Evolutionary conservation across 2,888 invertebrate species (phyloP).

Genomic region (Agonum fuliginosum): DNA sequence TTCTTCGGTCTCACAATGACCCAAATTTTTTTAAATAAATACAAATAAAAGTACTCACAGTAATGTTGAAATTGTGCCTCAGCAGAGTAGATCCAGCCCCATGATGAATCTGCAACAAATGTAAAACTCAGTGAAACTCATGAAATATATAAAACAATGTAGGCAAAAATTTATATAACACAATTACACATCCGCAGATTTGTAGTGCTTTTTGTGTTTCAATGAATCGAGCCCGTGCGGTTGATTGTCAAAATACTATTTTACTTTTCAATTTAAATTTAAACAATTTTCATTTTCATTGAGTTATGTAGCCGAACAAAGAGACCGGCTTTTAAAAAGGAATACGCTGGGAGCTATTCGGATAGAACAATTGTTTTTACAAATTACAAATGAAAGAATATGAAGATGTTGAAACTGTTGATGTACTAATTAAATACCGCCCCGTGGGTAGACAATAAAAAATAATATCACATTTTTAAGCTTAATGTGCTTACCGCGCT

Average conservation of each 20-base stretch:
- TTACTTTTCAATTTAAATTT: slow-evolving; percentile 18
- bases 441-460: slow-evolving; percentile 46
- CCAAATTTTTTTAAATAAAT: no score
- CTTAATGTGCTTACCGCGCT: slow-evolving; percentile 1
- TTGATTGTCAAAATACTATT: slow-evolving; percentile 14
- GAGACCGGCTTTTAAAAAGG: slow-evolving; percentile 23
- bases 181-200: neutral
- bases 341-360: slow-evolving; percentile 34
- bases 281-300: slow-evolving; percentile 7
- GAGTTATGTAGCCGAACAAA: slow-evolving; percentile 16
- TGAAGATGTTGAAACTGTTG: slow-evolving; percentile 45
- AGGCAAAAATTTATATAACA: slow-evolving; percentile 21
- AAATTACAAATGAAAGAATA: slow-evolving; percentile 49
- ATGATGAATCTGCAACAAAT: slow-evolving; percentile 29
- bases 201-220: slow-evolving; percentile 18
- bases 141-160: slow-evolving; percentile 14
- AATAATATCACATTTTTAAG: slow-evolving; percentile 39
- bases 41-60: neutral
- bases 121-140: neutral
- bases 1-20: no score
- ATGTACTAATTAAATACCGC: slow-evolving; percentile 49
- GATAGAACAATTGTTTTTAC: slow-evolving; percentile 53
- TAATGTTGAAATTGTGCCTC: neutral
- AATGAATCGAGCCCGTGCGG: slow-evolving; percentile 15
- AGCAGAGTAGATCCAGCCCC: neutral